These are phyloP conservation scores for Ciconia maguari DNA, from an alignment of 2,113 vertebrate species.

Conservation along the genomic window DNA sequence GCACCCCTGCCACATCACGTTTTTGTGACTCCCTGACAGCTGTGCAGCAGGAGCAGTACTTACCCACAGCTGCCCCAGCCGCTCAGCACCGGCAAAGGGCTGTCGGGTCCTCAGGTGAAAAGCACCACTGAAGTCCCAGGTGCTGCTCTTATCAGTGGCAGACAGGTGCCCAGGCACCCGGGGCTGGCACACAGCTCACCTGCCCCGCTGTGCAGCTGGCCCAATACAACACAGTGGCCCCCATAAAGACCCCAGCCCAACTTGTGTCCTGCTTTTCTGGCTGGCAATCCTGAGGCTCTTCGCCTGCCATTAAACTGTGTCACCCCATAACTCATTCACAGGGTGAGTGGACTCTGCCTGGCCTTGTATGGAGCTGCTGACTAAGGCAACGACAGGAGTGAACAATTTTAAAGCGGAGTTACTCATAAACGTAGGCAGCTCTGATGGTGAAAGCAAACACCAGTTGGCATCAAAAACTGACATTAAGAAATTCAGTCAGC, in stretches of 20 bases:
- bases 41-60: not conserved
- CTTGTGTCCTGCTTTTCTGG: accelerated
- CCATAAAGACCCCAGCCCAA: not conserved
- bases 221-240: not conserved
- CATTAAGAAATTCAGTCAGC: not conserved
- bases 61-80: not conserved
- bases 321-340: not conserved
- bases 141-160: accelerated
- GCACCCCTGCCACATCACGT: not conserved
- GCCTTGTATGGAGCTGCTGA: conserved; percentile 32
- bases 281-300: not conserved
- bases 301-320: not conserved
- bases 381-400: not conserved
- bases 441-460: not conserved
- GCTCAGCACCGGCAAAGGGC: not conserved
- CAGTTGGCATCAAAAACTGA: not conserved
- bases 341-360: not conserved
- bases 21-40: not conserved
- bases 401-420: not conserved
- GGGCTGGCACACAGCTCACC: not conserved
- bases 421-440: not conserved
- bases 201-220: not conserved
- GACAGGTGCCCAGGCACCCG: not conserved
- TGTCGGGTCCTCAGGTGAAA: not conserved
- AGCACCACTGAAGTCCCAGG: not conserved